Evolutionary conservation across 1,140 invertebrate species (phyloP), one percentile per base, ranked within the genome.

Genomic region (Eciton burchellii): DNA sequence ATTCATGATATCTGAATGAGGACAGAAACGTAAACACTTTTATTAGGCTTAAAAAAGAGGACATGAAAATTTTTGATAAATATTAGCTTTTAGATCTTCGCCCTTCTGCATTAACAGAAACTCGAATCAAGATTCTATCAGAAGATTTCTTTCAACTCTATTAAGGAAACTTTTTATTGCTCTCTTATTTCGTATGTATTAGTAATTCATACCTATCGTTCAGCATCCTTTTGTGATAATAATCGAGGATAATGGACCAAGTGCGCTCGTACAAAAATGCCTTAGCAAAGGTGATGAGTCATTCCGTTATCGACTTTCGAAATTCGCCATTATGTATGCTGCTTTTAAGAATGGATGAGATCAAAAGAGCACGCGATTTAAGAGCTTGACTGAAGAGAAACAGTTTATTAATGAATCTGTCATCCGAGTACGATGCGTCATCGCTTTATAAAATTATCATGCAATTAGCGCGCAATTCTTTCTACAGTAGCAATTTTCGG

Each of bases 401-500:
- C 45, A 26, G 16, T 4, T 83, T 43, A 49, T 81, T 45, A 1
- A 72, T 81, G 82, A 16, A 81, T 24, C 12, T 81, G 35, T 65
- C 65, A 4, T 41, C 70, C 5, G 41, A 81, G 12, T 41, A 29
- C 11, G 43, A 4, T 21, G 14, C 1, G 19, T 70, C 82, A 16
- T 56, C 74, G 6, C 3, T 71, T 81, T 84, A 63, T 29, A 63
- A 84, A 52, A 49, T 84, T 47, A 4, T 71, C 12, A 43, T 62
- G 6, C 4, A 54, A 1, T 21, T 19, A 24, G n/a, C n/a, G n/a
- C n/a, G n/a, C 74, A 84, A 84, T 49, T 81, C 35, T 21, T 77
- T 45, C 35, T 81, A 14, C 47, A 81, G 71, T 57, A 6, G 82
- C 65, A 6, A 19, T 60, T 12, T 8, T 43, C 14, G 54, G 41